Percentiles rank a stretch among this genome's conserved stretches.
These are phyloP conservation scores for Caenorhabditis sulstoni DNA, from an alignment of 2,888 invertebrate species.

Conservation along the genomic window DNA sequence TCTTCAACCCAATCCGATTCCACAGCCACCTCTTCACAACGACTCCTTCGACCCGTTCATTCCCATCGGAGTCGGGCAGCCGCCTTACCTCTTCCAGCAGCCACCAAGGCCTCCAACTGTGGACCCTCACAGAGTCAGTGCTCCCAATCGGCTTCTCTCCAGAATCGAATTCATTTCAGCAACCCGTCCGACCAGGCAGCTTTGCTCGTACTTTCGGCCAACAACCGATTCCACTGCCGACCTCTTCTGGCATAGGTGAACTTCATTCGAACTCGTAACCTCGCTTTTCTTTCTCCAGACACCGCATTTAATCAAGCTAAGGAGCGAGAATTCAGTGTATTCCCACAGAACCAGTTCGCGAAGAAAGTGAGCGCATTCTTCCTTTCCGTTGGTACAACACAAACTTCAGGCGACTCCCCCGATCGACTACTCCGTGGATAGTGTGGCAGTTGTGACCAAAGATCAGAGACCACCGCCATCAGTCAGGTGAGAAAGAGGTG, in stretches of 20 bases:
- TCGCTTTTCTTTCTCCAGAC: slow-evolving; percentile 15
- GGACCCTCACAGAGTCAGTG: slow-evolving; percentile 39
- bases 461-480: slow-evolving; percentile 50
- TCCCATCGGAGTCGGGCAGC: slow-evolving; percentile 42
- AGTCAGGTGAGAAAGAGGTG: slow-evolving; percentile 1
- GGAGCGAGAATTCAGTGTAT: slow-evolving; percentile 35
- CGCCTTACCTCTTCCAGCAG: slow-evolving; percentile 43
- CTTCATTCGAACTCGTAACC: not conserved
- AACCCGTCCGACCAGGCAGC: slow-evolving; percentile 25
- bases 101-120: slow-evolving; percentile 10
- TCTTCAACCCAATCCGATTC: slow-evolving; percentile 40
- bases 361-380: slow-evolving; percentile 27
- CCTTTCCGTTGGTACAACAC: not conserved
- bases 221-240: slow-evolving; percentile 52
- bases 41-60: slow-evolving; percentile 47
- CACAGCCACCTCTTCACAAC: slow-evolving; percentile 26
- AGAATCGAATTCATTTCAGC: slow-evolving; percentile 18
- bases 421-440: slow-evolving; percentile 58
- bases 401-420: slow-evolving; percentile 46
- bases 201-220: slow-evolving; percentile 51
- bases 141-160: too few relatives aligned
- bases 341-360: slow-evolving; percentile 33
- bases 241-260: slow-evolving; percentile 25
- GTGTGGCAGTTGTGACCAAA: slow-evolving; percentile 42
- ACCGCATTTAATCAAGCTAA: slow-evolving; percentile 52